Evolutionary conservation across 2,113 vertebrate species (phyloP).

Genomic region (Tupaia chinensis): DNA sequence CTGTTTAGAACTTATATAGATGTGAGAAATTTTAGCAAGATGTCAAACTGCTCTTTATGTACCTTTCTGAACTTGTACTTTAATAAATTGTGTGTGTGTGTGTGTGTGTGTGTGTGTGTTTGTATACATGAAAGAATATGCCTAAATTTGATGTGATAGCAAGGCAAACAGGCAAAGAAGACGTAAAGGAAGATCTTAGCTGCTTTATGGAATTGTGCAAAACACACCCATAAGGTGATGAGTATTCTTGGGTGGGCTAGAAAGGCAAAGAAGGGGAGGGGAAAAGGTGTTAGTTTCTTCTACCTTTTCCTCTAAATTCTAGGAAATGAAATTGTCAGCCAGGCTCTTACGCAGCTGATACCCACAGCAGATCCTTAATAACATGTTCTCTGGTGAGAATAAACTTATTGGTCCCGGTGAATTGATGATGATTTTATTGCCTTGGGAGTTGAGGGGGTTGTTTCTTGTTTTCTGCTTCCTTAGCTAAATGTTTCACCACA

Average conservation of each 20-base stretch:
- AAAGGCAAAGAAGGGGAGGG: background rate
- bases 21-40: background rate
- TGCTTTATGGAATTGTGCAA: too few species aligned
- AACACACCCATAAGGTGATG: background rate
- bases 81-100: background rate
- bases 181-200: background rate
- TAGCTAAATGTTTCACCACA: constrained; percentile 35
- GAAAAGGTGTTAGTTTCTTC: background rate
- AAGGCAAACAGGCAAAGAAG: background rate
- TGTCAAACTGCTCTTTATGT: background rate
- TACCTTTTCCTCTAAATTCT: background rate
- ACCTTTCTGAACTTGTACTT: background rate
- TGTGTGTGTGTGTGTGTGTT: too few species aligned
- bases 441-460: background rate
- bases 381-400: background rate
- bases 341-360: background rate
- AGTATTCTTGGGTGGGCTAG: background rate
- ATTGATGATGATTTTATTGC: constrained; percentile 46
- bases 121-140: background rate
- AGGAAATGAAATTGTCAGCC: background rate
- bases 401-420: background rate
- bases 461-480: constrained; percentile 58
- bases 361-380: background rate
- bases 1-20: background rate
- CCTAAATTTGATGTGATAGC: background rate